Percentiles rank a stretch among this genome's conserved stretches.
Evolutionary conservation across 2,888 invertebrate species (phyloP).

Genomic region (Cancer borealis): DNA sequence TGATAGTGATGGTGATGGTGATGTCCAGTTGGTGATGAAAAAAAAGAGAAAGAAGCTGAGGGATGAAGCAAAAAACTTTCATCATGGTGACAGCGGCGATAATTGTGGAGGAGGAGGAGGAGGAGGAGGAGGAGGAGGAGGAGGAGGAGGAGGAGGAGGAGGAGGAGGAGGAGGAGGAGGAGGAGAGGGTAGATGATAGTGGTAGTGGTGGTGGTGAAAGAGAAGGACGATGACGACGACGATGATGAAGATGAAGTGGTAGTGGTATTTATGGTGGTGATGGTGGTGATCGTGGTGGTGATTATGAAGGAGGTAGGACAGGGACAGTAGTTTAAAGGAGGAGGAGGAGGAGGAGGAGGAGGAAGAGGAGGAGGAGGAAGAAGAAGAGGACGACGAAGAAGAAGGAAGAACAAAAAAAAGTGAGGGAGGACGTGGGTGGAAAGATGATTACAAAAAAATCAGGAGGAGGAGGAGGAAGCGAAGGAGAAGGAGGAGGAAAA

Average conservation of each 20-base stretch:
- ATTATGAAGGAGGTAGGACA: not conserved
- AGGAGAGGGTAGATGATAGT: not conserved
- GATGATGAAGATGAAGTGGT: too few species aligned
- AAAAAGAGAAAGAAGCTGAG: not conserved
- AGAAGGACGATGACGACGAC: not conserved
- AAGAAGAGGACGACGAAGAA: not conserved
- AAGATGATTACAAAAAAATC: not conserved
- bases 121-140: not conserved
- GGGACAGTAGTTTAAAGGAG: too few species aligned
- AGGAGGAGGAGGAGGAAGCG: not conserved
- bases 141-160: not conserved
- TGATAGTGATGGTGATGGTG: not conserved
- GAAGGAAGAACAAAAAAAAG: not conserved
- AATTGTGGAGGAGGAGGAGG: constrained; percentile 7
- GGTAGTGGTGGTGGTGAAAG: not conserved
- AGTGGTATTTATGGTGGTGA: not conserved
- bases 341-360: not conserved
- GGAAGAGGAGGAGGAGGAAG: constrained; percentile 12
- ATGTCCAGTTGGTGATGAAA: not conserved
- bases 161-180: not conserved
- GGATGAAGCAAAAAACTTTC: not conserved
- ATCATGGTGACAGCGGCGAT: not conserved
- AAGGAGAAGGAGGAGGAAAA: not conserved
- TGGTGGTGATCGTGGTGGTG: not conserved
- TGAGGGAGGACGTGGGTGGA: not conserved